phyloP scores from a whole-genome alignment of 2,888 invertebrate genomes.

The Buathra laborator region DNA sequence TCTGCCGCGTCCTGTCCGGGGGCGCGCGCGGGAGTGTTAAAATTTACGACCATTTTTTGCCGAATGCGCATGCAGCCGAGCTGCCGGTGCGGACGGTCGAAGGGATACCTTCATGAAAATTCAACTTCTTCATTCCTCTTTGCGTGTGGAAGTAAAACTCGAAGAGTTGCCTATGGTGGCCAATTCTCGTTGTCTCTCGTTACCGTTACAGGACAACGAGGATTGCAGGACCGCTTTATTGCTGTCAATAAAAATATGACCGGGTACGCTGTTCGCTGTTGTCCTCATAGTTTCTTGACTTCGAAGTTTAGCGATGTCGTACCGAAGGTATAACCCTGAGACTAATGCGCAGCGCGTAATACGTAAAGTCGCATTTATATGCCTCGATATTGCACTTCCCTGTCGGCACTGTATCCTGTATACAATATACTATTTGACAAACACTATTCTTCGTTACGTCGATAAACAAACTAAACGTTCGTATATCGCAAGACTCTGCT shows the following conservation, averaged over 20 bases:
- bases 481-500: not conserved
- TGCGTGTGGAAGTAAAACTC: not conserved
- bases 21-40: constrained; percentile 33
- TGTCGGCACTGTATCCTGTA: not conserved
- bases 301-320: constrained; percentile 39
- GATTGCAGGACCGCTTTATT: constrained; percentile 73
- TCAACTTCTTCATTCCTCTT: constrained; percentile 13
- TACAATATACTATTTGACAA: not conserved
- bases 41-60: constrained; percentile 65
- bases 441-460: not conserved
- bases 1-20: constrained; percentile 34
- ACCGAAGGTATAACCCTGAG: constrained; percentile 36
- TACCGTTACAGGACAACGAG: constrained; percentile 69
- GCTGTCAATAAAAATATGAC: constrained; percentile 74
- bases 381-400: not conserved
- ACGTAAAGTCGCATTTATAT: not conserved
- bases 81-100: constrained; percentile 36
- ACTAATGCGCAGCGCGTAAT: constrained; percentile 14
- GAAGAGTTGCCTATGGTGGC: not conserved
- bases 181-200: constrained; percentile 57
- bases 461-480: not conserved
- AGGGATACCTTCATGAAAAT: constrained; percentile 21
- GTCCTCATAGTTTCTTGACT: constrained; percentile 52
- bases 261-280: constrained; percentile 20
- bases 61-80: constrained; percentile 42